Evolutionary conservation across 2,797 vertebrate species (phyloP), one percentile per base, ranked within the genome.

Genomic region (Enteromius anoplus): DNA sequence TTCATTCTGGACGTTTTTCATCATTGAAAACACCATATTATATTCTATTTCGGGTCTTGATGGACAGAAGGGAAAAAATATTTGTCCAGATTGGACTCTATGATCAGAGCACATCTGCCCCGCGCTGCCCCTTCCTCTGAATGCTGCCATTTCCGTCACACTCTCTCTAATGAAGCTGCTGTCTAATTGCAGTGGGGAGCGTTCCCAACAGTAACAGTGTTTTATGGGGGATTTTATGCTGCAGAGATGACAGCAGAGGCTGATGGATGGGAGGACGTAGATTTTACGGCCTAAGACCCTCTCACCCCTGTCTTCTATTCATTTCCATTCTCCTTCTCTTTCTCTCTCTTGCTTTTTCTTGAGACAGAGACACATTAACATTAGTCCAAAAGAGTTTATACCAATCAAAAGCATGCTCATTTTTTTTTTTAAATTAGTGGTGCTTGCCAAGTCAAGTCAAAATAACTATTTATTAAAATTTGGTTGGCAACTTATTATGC

Each of bases 181-280:
- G 88, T 93, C 89, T 95, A 94, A 95, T 92, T 93, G 93, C 91
- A 64, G 75, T 75, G 86, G 89, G 93, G 94, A 92, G 91, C 87
- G 89, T 86, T 83, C 87, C 87, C 89, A 90, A 92, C 91, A 91
- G 90, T 93, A 92, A 93, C 90, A 84, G 82, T 91, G 89, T 91
- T 94, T 94, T 93, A 93, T 92, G 90, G 45, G 79, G 80, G 79
- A 89, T 91, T 90, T 93, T 80, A 87, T 85, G 89, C 91, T 88
- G 89, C 91, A 92, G 89, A 92, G 93, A 92, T 93, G 93, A 92
- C 91, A 91, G 81, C 82, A 90, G 85, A 82, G 73, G 32, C 58
- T 93, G 91, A 94, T 87, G 55, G 85, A 94, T 91, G 42, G 85
- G 82, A 87, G 76, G 62, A 80, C 84, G 84, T 76, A 70, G 17